phyloP scores from a whole-genome alignment of 2,113 vertebrate species.

The Peucedramus taeniatus region DNA sequence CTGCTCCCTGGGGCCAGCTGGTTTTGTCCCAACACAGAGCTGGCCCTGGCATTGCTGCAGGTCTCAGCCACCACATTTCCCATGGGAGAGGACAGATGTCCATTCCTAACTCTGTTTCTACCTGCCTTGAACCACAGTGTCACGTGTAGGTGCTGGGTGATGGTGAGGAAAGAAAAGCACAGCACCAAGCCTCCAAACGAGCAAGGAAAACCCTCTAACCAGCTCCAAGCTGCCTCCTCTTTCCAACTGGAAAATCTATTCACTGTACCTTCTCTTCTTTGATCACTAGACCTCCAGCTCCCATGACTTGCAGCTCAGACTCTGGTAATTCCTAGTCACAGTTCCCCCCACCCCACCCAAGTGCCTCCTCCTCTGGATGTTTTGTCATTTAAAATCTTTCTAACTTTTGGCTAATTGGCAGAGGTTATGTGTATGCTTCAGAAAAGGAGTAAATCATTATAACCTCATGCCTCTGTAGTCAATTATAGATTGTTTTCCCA shows the following conservation, averaged over 20 bases:
- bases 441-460: conserved; percentile 48
- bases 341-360: background rate
- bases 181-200: background rate
- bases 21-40: rapidly evolving
- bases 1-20: background rate
- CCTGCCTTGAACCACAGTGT: background rate
- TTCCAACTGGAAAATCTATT: background rate
- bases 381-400: conserved; percentile 4
- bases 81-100: background rate
- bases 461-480: conserved; percentile 54
- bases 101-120: background rate
- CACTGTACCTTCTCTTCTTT: background rate
- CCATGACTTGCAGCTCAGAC: background rate
- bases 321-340: background rate
- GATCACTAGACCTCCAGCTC: background rate
- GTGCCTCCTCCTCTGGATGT: background rate
- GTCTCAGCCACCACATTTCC: background rate
- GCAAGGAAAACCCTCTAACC: background rate
- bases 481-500: conserved; percentile 59
- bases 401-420: conserved; percentile 41
- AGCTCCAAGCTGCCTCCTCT: background rate
- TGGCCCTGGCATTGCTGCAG: background rate
- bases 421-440: conserved; percentile 22
- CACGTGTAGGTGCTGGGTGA: background rate
- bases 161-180: background rate